Conservation (phyloP, 1,140 invertebrate species). For the Stratiolaelaps scimitus region DNA sequence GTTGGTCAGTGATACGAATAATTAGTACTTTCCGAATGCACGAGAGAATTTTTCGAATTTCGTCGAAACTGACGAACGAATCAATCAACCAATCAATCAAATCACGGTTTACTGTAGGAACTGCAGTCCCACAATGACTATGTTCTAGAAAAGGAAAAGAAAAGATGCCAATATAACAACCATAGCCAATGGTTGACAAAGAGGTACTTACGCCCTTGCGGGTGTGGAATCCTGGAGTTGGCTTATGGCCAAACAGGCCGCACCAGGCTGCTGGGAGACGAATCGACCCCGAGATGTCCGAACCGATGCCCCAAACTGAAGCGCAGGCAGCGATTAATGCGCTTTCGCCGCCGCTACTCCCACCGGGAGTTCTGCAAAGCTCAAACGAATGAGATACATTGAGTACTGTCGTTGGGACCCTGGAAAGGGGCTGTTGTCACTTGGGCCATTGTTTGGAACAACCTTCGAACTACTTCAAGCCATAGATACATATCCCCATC, state of each 20-base stretch:
- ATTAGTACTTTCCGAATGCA: no score
- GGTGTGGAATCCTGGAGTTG: background rate
- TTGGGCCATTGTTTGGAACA: background rate
- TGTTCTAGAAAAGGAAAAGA: no score
- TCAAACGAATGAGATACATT: background rate
- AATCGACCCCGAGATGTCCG: slow-evolving; percentile 89
- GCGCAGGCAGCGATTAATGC: slow-evolving; percentile 58
- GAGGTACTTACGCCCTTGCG: background rate
- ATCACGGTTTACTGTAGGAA: no score
- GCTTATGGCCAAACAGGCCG: slow-evolving; percentile 74
- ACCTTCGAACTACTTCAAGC: no score
- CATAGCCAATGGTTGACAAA: background rate
- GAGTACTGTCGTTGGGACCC: background rate
- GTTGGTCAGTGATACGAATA: no score
- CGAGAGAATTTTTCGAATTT: no score
- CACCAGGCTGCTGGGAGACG: slow-evolving; percentile 87
- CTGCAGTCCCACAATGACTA: no score
- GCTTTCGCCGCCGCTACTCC: slow-evolving; percentile 32
- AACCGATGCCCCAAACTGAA: slow-evolving; percentile 71
- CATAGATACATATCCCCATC: no score
- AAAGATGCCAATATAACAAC: background rate
- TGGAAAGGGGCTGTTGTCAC: background rate
- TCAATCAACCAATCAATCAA: no score
- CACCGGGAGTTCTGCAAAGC: slow-evolving; percentile 29
- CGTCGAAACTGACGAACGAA: no score